Conservation (phyloP, 1,140 invertebrate species). For the Rhopalosiphum maidis region DNA sequence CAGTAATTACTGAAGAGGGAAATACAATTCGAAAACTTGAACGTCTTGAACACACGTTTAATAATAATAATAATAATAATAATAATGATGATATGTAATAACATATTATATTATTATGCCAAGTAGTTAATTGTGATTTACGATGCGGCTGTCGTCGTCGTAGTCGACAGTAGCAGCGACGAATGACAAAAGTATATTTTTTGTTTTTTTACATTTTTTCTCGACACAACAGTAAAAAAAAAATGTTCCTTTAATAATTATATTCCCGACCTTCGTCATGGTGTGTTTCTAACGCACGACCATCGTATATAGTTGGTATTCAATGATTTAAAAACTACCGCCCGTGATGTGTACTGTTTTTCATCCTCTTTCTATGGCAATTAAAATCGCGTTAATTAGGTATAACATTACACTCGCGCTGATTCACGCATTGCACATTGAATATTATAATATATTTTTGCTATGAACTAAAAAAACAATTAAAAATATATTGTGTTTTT, state of each 20-base stretch:
- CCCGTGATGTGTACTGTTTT: neutral
- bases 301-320: neutral
- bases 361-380: neutral
- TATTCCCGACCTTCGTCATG: constrained; percentile 6
- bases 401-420: neutral
- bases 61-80: neutral
- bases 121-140: constrained; percentile 17
- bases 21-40: neutral
- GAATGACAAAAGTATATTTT: constrained; percentile 1
- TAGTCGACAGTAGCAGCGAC: neutral
- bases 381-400: neutral
- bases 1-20: neutral
- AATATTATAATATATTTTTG: neutral
- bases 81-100: neutral
- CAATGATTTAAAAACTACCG: neutral
- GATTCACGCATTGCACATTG: neutral
- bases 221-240: constrained; percentile 5
- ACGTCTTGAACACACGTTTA: neutral
- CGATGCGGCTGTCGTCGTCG: neutral
- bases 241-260: neutral
- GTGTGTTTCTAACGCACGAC: neutral
- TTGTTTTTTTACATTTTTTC: neutral
- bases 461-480: neutral
- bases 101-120: neutral
- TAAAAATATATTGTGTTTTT: neutral